Conservation (phyloP, 37 sponge, comb jelly and placozoan genomes). For the Mnemiopsis leidyi region DNA sequence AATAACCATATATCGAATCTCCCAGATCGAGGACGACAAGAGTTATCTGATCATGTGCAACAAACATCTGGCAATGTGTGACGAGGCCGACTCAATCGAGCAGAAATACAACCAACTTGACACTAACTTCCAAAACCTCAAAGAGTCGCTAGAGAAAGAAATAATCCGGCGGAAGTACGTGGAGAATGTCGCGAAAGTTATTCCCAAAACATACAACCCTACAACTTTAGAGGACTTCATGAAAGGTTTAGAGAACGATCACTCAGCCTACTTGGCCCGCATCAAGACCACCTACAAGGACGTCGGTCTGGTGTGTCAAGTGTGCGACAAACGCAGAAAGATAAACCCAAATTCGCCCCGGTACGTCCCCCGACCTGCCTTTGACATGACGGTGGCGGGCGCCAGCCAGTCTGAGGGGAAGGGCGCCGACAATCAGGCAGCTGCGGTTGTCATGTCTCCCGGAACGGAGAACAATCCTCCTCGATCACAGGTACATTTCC, state of each 20-base stretch:
- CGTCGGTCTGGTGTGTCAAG: constrained; percentile 24
- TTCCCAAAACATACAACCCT: constrained; percentile 23
- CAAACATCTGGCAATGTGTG: neutral
- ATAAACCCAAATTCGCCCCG: constrained; percentile 30
- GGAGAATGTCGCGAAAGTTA: neutral
- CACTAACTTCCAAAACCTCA: neutral
- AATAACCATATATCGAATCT: neutral
- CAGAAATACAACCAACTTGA: neutral
- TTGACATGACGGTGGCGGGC: neutral
- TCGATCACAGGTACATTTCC: neutral
- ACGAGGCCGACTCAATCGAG: constrained; percentile 7
- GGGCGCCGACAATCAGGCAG: neutral
- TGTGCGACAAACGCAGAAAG: constrained; percentile 30
- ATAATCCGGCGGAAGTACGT: constrained; percentile 54
- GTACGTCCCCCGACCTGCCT: neutral
- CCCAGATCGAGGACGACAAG: neutral
- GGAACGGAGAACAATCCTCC: neutral
- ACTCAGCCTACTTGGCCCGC: constrained; percentile 33
- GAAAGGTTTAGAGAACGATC: constrained; percentile 38
- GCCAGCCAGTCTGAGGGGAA: neutral
- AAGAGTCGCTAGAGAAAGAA: constrained; percentile 37
- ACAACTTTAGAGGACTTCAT: neutral
- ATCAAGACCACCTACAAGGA: constrained; percentile 37
- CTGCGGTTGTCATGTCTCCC: neutral
- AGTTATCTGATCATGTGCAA: neutral